These are phyloP conservation scores for Hecatera dysodea DNA, from an alignment of 2,888 invertebrate genomes.

Conservation along the genomic window DNA sequence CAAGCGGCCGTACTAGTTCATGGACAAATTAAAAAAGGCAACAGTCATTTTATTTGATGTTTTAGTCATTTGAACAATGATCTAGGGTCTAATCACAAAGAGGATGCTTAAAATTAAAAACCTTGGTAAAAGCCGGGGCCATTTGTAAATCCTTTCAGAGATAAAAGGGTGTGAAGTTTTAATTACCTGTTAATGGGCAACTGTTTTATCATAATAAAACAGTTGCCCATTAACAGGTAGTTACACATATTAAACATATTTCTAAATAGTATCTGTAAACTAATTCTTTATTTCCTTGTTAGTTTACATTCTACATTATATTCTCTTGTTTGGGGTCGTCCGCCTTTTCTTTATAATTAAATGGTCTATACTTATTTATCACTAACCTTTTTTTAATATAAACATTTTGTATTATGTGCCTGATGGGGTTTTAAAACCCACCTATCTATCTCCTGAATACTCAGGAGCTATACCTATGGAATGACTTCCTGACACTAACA, in stretches of 20 bases:
- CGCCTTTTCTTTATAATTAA: background rate
- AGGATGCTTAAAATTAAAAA: background rate
- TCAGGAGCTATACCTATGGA: background rate
- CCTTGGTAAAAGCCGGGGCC: background rate
- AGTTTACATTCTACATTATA: no score
- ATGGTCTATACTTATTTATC: background rate
- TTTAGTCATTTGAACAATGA: constrained; percentile 25
- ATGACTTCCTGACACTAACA: background rate
- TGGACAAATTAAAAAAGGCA: constrained; percentile 78
- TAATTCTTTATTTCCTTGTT: background rate
- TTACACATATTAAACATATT: no score
- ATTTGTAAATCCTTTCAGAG: background rate
- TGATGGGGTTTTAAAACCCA: no score
- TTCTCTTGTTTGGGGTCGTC: background rate
- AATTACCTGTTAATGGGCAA: background rate
- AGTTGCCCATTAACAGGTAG: background rate
- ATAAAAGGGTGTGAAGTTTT: background rate
- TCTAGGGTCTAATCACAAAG: background rate
- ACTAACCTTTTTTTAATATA: background rate
- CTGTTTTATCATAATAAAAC: background rate
- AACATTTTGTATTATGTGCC: background rate
- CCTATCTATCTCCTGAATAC: background rate
- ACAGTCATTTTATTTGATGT: constrained; percentile 55
- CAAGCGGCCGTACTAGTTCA: constrained; percentile 86
- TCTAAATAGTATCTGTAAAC: background rate